These are phyloP conservation scores for Zaprionus taronus DNA, from an alignment of 1,140 invertebrate species.

Conservation along the genomic window DNA sequence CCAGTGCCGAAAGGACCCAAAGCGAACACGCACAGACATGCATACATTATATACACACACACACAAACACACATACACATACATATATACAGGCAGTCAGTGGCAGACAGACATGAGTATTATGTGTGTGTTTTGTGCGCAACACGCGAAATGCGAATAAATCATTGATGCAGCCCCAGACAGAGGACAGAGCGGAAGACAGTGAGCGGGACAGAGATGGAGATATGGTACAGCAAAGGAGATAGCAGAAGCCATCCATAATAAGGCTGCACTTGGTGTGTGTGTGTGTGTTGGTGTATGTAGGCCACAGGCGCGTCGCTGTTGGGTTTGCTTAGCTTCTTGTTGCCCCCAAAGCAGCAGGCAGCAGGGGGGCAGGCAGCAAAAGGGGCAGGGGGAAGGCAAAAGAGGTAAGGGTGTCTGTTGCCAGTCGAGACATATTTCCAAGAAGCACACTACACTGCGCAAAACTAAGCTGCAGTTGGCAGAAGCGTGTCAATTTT, in stretches of 20 bases:
- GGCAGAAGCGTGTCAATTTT: conserved; percentile 4
- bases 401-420: conserved; percentile 44
- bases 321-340: conserved; percentile 25
- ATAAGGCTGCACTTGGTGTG: conserved; percentile 12
- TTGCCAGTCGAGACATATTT: conserved; percentile 73
- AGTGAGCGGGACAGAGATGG: neutral
- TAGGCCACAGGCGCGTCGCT: conserved; percentile 51
- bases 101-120: conserved; percentile 1
- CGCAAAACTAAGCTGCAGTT: neutral
- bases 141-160: conserved; percentile 78
- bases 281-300: conserved; percentile 36
- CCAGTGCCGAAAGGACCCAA: conserved; percentile 58
- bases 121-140: conserved; percentile 43
- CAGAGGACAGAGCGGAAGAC: conserved; percentile 7
- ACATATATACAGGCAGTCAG: conserved; percentile 13
- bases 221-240: conserved; percentile 1
- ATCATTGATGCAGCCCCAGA: conserved; percentile 70
- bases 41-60: conserved; percentile 41
- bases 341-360: conserved; percentile 33
- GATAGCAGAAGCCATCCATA: conserved; percentile 16
- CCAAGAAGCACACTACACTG: conserved; percentile 59
- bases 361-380: neutral
- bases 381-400: neutral
- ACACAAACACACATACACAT: conserved; percentile 31
- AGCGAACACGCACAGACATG: conserved; percentile 28